Base-by-base conservation (phyloP, 2,797 vertebrate species). In the Oreochromis grahami region DNA sequence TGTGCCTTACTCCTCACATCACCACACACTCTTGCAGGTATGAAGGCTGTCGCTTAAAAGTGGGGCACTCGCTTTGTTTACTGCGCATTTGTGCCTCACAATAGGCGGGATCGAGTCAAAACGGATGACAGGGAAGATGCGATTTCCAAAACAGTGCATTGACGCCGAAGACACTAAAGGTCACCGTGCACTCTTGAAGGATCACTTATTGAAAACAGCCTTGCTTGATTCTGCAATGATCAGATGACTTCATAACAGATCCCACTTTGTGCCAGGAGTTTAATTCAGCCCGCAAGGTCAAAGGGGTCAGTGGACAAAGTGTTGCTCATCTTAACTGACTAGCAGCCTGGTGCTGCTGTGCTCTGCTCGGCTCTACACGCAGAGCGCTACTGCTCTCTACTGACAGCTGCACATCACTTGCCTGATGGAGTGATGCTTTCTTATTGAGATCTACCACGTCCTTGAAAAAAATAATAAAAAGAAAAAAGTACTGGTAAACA, bases 301-400 rank as follows among this genome's bases (percentile, higher is more conserved):
- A 84, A 91, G 77, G 90, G 94, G 95, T 96, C 94, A 96, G 68
- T 76, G 80, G 87, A 91, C 90, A 92, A 90, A 93, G 87, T 89
- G 90, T 86, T 89, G 90, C 87, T 94, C 84, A 88, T 94, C 86
- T 86, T 63, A 55, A 80, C 79, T 83, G 84, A 89, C 84, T 72
- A 79, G 80, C 82, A 84, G 78, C 85, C 83, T 19, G 74, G 76
- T 83, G 90, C 78, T 83, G 81, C 79, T 78, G 72, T 3, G 45
- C 65, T 72, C 79, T 3, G 45, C 56, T 77, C 26, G 1, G 19
- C n/a, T 19, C 60, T 76, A 79, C 72, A 48, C 82, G 17, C 83
- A 88, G 93, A 93, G 84, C 92, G 6, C 93, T 95, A 96, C 94
- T 96, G 96, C 96, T 94, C 96, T 90, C 96, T 96, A 85, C 84